A percentile compares a stretch with the other conserved stretches of the same genome.
Conservation (phyloP, 2,113 vertebrate species). For the Choloepus hoffmanni region DNA sequence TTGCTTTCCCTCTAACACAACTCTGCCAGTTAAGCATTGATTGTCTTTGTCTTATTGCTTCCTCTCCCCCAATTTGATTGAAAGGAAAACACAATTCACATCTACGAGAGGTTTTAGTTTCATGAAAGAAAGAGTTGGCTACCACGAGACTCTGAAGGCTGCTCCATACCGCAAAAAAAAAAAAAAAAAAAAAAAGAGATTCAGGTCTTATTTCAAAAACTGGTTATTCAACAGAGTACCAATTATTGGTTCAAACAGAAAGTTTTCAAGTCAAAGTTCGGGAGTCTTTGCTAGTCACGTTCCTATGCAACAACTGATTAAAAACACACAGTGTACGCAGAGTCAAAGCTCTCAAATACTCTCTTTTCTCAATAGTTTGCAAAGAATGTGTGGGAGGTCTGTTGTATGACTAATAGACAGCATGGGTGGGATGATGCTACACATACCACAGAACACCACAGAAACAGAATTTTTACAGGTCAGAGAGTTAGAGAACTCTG, state of each 20-base stretch:
- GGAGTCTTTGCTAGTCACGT: neutral
- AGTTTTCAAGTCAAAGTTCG: neutral
- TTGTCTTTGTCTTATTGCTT: conserved; percentile 9
- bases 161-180: neutral
- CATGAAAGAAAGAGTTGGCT: neutral
- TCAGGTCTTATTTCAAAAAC: neutral
- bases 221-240: neutral
- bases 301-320: neutral
- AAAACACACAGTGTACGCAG: neutral
- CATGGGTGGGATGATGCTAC: neutral
- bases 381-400: neutral
- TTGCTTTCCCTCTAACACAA: neutral
- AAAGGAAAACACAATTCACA: neutral
- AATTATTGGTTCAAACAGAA: conserved; percentile 9
- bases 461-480: neutral
- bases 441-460: neutral
- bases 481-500: neutral
- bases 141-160: neutral
- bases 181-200: neutral
- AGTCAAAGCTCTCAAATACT: neutral
- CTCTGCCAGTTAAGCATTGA: neutral
- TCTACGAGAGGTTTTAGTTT: neutral
- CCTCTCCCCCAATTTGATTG: neutral
- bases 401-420: neutral
- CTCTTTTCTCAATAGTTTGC: neutral